A percentile compares a stretch with the other conserved stretches of the same genome.
Evolutionary conservation across 2,113 vertebrate genomes (phyloP).

Genomic region (Rostratula benghalensis): DNA sequence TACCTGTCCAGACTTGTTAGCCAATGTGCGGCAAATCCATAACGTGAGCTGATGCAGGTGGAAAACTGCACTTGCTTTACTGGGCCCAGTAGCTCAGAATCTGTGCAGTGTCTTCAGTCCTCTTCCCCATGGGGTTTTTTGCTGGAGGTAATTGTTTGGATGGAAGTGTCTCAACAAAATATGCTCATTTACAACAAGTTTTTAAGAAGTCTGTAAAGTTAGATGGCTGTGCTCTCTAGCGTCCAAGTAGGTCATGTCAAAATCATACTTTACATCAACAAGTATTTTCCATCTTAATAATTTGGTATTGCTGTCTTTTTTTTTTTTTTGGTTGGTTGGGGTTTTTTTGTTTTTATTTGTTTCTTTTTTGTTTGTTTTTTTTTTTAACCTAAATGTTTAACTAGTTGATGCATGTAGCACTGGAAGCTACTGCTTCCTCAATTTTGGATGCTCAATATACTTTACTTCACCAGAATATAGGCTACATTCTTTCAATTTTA

Average conservation of each 20-base stretch:
- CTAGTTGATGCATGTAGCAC: not conserved
- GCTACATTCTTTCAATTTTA: not conserved
- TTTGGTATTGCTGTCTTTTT: not conserved
- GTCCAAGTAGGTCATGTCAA: not conserved
- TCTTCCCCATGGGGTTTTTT: not conserved
- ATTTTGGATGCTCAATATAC: not conserved
- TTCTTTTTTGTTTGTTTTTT: no score
- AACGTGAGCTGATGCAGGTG: not conserved
- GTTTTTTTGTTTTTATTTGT: no score
- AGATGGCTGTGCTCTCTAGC: not conserved
- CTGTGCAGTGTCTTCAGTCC: fast-evolving
- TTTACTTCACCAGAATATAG: not conserved
- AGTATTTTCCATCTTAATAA: not conserved
- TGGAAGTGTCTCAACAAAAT: not conserved
- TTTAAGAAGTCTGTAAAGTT: not conserved
- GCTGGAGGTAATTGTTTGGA: not conserved
- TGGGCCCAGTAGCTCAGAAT: not conserved
- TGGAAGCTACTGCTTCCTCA: not conserved
- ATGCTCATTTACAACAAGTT: not conserved
- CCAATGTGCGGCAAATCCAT: not conserved
- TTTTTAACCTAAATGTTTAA: not conserved
- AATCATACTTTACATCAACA: not conserved
- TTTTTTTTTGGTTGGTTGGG: no score
- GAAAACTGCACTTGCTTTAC: not conserved
- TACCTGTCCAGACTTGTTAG: not conserved